Evolutionary conservation across 2,113 vertebrate genomes (phyloP).

Genomic region (Lepidothrix coronata): DNA sequence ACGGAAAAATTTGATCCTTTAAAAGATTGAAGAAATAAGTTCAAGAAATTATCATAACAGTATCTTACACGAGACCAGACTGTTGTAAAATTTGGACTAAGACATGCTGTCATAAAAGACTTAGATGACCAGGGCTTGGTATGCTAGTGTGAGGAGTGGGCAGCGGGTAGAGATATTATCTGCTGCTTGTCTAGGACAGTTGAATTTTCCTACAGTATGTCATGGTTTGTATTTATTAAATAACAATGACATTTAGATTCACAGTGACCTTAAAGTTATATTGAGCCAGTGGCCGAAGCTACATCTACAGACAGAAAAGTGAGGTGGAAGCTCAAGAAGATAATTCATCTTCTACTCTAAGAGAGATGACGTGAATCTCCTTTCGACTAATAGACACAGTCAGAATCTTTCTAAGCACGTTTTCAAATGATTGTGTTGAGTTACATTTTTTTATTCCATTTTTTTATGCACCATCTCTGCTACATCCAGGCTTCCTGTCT

Average conservation of each 20-base stretch:
- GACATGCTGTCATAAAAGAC: not conserved
- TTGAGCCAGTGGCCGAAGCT: not conserved
- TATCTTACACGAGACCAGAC: not conserved
- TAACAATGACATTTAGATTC: not conserved
- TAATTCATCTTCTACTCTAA: not conserved
- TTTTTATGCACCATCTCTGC: slow-evolving; percentile 12
- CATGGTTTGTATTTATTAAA: not conserved
- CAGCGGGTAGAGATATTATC: not conserved
- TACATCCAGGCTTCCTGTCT: slow-evolving; percentile 56
- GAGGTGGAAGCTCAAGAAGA: not conserved
- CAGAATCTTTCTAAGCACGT: slow-evolving; percentile 22
- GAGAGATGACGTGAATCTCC: not conserved
- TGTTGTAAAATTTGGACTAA: not conserved
- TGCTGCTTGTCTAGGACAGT: not conserved
- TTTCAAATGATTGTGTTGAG: not conserved
- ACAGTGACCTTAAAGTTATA: not conserved
- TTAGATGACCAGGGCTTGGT: not conserved
- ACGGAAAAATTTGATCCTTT: not conserved
- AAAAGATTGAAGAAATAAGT: not conserved
- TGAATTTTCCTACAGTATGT: not conserved
- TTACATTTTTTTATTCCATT: not conserved
- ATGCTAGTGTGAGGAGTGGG: not conserved
- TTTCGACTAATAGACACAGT: not conserved
- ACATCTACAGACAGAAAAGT: not conserved
- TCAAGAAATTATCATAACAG: not conserved